Percentiles rank a stretch among this genome's conserved stretches.
Conservation (phyloP, 2,888 invertebrate species). For the Eilema griseolum region DNA sequence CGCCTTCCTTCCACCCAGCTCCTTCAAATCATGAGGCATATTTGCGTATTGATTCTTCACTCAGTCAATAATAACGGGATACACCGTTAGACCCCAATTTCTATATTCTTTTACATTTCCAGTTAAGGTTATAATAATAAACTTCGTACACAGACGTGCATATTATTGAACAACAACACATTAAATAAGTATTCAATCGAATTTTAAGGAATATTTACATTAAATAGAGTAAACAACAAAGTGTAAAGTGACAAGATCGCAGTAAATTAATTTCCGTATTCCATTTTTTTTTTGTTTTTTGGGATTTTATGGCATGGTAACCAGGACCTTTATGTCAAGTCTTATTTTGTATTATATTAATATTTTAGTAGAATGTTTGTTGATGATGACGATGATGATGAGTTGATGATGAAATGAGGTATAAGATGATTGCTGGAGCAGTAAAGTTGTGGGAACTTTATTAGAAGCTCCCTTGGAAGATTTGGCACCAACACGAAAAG, state of each 20-base stretch:
- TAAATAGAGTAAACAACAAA: neutral
- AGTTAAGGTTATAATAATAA: constrained; percentile 3
- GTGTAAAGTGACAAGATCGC: neutral
- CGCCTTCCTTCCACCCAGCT: constrained; percentile 80
- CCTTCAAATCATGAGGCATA: constrained; percentile 85
- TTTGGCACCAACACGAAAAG: too few species aligned
- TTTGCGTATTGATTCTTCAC: constrained; percentile 50
- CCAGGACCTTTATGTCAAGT: too few species aligned
- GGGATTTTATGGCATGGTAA: too few species aligned
- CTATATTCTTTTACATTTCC: constrained; percentile 30
- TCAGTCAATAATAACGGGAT: constrained; percentile 53
- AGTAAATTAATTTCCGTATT: too few species aligned
- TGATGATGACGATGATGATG: too few species aligned
- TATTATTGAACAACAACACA: neutral
- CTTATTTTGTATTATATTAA: too few species aligned
- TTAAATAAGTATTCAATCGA: neutral
- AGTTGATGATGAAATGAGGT: too few species aligned
- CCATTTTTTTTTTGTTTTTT: too few species aligned
- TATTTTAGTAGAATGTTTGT: too few species aligned
- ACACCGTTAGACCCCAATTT: constrained; percentile 57
- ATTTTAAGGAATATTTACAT: neutral
- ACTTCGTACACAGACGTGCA: neutral
- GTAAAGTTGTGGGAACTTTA: too few species aligned
- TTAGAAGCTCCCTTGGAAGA: too few species aligned
- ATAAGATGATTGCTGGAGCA: too few species aligned